A percentile compares a stretch with the other conserved stretches of the same genome.
Conservation (phyloP, 2,113 vertebrate species). For the Callaeas wilsoni region DNA sequence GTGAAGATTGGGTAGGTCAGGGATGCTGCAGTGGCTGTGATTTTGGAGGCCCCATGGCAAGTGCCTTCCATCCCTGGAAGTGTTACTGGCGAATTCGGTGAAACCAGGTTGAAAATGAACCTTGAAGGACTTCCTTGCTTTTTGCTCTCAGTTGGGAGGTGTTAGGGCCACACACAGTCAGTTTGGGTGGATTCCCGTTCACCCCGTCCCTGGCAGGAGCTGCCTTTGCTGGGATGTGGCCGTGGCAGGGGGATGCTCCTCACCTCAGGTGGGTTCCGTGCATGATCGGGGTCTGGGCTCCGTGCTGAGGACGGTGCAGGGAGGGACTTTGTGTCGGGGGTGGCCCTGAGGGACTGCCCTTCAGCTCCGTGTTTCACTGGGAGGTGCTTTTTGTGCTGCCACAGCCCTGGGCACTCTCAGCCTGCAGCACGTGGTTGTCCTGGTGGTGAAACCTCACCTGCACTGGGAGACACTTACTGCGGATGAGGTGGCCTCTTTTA, state of each 20-base stretch:
- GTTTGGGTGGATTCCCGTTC: background rate
- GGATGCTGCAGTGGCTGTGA: background rate
- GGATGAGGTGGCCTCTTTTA: background rate
- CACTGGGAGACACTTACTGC: accelerated
- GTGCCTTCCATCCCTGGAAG: background rate
- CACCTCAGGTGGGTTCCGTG: accelerated
- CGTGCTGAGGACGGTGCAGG: background rate
- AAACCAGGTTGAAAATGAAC: background rate
- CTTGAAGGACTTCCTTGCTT: background rate
- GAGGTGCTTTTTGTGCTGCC: no score
- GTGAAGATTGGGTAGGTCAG: background rate
- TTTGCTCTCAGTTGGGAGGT: background rate
- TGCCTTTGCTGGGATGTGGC: background rate
- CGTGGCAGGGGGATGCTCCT: background rate
- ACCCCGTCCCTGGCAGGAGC: background rate
- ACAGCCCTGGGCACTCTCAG: background rate
- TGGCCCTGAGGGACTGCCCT: background rate
- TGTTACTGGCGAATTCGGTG: background rate
- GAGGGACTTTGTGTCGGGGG: accelerated
- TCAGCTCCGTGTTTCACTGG: accelerated
- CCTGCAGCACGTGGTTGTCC: accelerated
- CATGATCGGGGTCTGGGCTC: accelerated
- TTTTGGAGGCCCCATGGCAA: accelerated
- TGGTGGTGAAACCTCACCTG: accelerated
- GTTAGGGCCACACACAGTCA: accelerated